phyloP scores from a whole-genome alignment of 2,113 vertebrate genomes.

The Cisticola juncidis region DNA sequence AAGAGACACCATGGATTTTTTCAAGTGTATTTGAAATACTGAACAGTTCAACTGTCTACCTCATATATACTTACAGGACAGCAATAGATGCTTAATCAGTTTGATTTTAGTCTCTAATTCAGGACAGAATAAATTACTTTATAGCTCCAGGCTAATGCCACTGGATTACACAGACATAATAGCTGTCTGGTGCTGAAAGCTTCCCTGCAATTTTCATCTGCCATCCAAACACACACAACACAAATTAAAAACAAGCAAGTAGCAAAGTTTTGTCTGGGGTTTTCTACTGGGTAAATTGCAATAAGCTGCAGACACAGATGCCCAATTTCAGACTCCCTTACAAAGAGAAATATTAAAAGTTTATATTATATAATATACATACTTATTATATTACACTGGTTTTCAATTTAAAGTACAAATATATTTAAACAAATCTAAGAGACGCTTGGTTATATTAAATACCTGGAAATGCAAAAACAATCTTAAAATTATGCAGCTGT shows the following conservation, averaged over 20 bases:
- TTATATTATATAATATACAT: no score
- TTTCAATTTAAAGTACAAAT: not conserved
- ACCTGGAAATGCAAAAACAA: not conserved
- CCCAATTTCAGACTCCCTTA: not conserved
- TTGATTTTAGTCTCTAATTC: not conserved
- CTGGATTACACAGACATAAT: not conserved
- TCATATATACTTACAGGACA: not conserved
- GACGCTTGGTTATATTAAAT: not conserved
- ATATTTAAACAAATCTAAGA: not conserved
- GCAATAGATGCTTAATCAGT: not conserved
- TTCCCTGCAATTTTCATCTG: not conserved
- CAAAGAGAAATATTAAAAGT: not conserved
- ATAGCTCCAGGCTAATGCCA: not conserved
- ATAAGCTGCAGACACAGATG: not conserved
- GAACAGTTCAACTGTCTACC: not conserved
- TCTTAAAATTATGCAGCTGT: not conserved
- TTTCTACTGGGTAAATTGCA: not conserved
- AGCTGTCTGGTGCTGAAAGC: not conserved
- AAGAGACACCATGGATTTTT: not conserved
- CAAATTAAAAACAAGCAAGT: not conserved
- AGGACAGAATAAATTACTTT: not conserved
- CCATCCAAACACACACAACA: not conserved
- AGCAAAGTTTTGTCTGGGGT: not conserved
- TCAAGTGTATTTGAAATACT: not conserved
- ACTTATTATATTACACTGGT: not conserved